Evolutionary conservation across 2,113 vertebrate species (phyloP).

Genomic region (Epinephelus moara): DNA sequence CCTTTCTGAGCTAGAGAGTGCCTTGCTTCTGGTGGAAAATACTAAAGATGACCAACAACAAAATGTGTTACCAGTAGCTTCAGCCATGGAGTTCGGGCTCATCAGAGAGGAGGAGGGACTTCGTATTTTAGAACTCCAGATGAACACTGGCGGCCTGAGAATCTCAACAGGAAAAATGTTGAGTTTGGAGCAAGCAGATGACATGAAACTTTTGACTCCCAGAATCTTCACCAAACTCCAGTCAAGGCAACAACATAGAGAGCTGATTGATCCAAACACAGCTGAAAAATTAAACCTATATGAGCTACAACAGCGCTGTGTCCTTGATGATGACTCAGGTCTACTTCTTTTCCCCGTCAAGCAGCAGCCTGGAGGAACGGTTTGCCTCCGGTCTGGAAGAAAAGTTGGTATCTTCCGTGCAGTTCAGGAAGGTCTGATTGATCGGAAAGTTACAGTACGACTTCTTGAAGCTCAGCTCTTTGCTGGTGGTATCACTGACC

Average conservation of each 20-base stretch:
- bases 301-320: slow-evolving; percentile 87
- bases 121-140: slow-evolving; percentile 89
- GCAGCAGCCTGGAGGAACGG: slow-evolving; percentile 89
- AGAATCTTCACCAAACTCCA: slow-evolving; percentile 82
- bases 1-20: slow-evolving; percentile 85
- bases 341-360: slow-evolving; percentile 90
- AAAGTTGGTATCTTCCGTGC: slow-evolving; percentile 92
- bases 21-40: slow-evolving; percentile 79
- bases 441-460: slow-evolving; percentile 87
- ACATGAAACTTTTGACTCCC: slow-evolving; percentile 79
- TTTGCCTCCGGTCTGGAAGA: slow-evolving; percentile 88
- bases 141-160: slow-evolving; percentile 86
- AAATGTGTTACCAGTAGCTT: slow-evolving; percentile 78
- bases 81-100: slow-evolving; percentile 86
- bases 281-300: slow-evolving; percentile 88
- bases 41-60: slow-evolving; percentile 49
- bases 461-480: slow-evolving; percentile 94
- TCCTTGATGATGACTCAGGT: slow-evolving; percentile 86
- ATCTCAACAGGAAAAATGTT: slow-evolving; percentile 70
- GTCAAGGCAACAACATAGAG: slow-evolving; percentile 76
- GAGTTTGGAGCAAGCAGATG: slow-evolving; percentile 85
- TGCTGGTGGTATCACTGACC: slow-evolving; percentile 94
- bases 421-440: slow-evolving; percentile 92
- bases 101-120: slow-evolving; percentile 88
- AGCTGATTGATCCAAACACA: slow-evolving; percentile 94